Base-by-base conservation (phyloP, 2,888 invertebrate species). In the Trichopria drosophilae region DNA sequence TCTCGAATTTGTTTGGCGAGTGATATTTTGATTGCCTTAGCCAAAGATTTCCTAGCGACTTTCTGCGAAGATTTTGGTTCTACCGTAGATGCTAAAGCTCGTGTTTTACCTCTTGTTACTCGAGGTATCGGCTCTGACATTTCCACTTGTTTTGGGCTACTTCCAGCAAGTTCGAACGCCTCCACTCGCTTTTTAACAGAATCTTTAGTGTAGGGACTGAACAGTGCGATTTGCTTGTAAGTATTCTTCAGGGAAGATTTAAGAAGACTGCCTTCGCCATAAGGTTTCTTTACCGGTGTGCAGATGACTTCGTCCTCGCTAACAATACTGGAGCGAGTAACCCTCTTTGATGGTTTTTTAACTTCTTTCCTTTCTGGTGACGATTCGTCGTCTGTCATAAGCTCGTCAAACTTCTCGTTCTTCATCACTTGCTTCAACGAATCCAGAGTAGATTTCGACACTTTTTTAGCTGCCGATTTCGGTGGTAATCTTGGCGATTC, bases 181-280 rank as follows among this genome's bases (percentile, higher is more conserved):
- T 82, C 81, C 0, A 83, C 82, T 57, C 81, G 80, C 37, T 80
- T 81, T 61, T 81, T 82, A 2, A 83, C 82, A 0, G 82, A 73
- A 57, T 82, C 83, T 52, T 81, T 80, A 5, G 79, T 76, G 51
- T 79, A 82, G 2, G 83, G 83, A 72, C 82, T 83, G 55, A 77
- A 80, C 12, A 78, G 62, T 15, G 73, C 71, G 42, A 62, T 64
- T 4, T 60, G 72, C 67, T 61, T 79, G 60, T 57, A 76, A 58
- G 12, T 55, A 49, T 35, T 68, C 63, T 64, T 75, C 4, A 43
- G 7, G 53, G 52, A 7, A 18, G 28, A 16, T 29, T 12, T 16
- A 12, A 49, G 16, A 20, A 34, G 45, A 32, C 41, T 23, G 5
- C 49, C 60, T 7, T 56, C 53, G n/a, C 53, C 55, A 19, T 53